Conservation (phyloP, 2,113 vertebrate species). For the Stegastes partitus region DNA sequence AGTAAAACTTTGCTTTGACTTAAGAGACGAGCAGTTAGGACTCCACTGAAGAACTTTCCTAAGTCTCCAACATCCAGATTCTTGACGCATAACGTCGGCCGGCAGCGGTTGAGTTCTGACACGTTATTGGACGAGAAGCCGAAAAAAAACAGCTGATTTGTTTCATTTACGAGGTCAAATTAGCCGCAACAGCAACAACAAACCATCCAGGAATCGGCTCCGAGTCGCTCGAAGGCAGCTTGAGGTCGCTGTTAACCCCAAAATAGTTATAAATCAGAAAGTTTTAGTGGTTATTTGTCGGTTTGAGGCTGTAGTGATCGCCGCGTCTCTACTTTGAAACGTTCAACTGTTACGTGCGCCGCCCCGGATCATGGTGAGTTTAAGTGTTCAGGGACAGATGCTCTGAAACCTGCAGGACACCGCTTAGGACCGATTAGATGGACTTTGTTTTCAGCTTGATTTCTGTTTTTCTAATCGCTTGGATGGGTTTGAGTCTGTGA, state of each 20-base stretch:
- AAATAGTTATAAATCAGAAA: neutral
- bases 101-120: neutral
- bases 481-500: neutral
- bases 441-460: neutral
- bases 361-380: slow-evolving; percentile 43
- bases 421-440: neutral
- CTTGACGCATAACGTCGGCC: slow-evolving; percentile 20
- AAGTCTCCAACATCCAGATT: neutral
- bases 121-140: slow-evolving; percentile 9
- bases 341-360: neutral
- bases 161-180: neutral
- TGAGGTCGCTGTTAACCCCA: slow-evolving; percentile 26
- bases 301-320: neutral
- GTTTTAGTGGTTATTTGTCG: neutral
- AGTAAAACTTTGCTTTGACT: too few relatives aligned
- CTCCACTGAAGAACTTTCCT: too few relatives aligned
- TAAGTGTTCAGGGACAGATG: neutral
- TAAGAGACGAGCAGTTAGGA: too few relatives aligned
- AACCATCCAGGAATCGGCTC: neutral
- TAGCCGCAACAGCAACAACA: rapidly evolving
- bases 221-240: neutral
- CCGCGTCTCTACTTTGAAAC: neutral
- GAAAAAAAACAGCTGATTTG: slow-evolving; percentile 31
- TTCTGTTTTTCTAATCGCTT: neutral
- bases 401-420: neutral